Conservation (phyloP, 2,113 vertebrate species). For the Hyperopisus bebe region DNA sequence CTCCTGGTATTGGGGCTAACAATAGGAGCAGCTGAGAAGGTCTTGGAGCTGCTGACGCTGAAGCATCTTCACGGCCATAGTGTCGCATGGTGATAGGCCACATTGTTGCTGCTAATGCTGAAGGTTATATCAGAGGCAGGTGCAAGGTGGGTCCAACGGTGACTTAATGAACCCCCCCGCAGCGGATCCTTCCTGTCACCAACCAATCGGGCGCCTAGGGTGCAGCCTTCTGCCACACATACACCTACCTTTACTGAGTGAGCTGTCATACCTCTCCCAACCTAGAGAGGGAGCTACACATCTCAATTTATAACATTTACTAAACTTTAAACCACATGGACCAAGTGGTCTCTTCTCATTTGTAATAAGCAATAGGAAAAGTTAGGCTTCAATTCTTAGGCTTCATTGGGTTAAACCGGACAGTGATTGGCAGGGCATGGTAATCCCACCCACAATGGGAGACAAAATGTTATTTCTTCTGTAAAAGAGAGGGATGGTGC, state of each 20-base stretch:
- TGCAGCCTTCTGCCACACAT: not conserved
- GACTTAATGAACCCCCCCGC: not conserved
- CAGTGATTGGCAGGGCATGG: not conserved
- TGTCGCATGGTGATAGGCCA: not conserved
- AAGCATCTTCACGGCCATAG: constrained; percentile 31
- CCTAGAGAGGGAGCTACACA: not conserved
- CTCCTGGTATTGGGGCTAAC: not conserved
- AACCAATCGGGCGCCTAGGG: not conserved
- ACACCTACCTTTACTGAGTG: not conserved
- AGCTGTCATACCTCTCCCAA: not conserved
- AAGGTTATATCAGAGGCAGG: constrained; percentile 6
- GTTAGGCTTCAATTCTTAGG: not conserved
- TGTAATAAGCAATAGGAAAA: not conserved
- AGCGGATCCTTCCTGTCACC: not conserved
- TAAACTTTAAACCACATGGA: not conserved
- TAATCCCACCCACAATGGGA: not conserved
- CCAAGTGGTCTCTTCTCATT: not conserved
- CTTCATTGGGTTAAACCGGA: not conserved
- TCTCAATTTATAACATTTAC: not conserved
- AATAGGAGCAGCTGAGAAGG: constrained; percentile 16
- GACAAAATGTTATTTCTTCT: not conserved
- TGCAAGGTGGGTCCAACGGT: not conserved
- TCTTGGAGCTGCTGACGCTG: constrained; percentile 26
- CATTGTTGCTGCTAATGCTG: not conserved
- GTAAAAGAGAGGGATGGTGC: not conserved